A percentile compares a stretch with the other conserved stretches of the same genome.
Conservation (phyloP, 1,140 invertebrate species). For the Drosophila pallidifrons region DNA sequence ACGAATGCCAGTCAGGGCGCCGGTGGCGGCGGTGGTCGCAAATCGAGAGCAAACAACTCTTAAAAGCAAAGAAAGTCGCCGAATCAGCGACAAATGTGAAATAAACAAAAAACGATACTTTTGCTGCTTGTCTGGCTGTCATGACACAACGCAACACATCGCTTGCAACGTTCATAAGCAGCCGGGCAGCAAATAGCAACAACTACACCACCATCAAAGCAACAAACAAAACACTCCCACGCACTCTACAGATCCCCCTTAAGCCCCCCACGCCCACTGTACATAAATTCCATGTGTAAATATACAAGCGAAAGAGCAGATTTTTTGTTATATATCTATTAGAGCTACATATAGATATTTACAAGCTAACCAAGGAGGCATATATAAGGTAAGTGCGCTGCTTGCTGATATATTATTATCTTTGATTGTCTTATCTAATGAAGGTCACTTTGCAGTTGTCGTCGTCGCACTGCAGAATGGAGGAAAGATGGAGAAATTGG, state of each 20-base stretch:
- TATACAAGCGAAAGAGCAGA: slow-evolving; percentile 61
- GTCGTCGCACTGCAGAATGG: slow-evolving; percentile 35
- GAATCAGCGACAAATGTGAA: slow-evolving; percentile 49
- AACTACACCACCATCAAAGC: slow-evolving; percentile 1
- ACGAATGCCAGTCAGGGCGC: slow-evolving; percentile 51
- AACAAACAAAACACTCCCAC: neutral
- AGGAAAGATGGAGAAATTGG: slow-evolving; percentile 1
- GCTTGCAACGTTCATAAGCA: neutral
- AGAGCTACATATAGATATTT: slow-evolving; percentile 73
- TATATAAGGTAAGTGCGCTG: slow-evolving; percentile 58
- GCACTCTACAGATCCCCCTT: neutral
- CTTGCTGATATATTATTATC: too few relatives aligned
- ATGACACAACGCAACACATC: neutral
- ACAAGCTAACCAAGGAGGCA: slow-evolving; percentile 75
- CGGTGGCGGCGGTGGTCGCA: slow-evolving; percentile 64
- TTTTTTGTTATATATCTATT: slow-evolving; percentile 75
- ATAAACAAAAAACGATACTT: slow-evolving; percentile 1
- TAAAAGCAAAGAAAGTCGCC: slow-evolving; percentile 55
- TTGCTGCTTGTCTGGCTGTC: slow-evolving; percentile 29
- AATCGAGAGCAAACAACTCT: slow-evolving; percentile 70
- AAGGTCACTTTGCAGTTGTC: slow-evolving; percentile 34
- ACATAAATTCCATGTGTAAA: slow-evolving; percentile 81
- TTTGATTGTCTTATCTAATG: neutral
- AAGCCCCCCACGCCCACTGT: slow-evolving; percentile 39
- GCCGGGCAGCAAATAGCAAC: neutral